phyloP scores from a whole-genome alignment of 2,113 vertebrate species.

The Apistogramma diplotaenia region DNA sequence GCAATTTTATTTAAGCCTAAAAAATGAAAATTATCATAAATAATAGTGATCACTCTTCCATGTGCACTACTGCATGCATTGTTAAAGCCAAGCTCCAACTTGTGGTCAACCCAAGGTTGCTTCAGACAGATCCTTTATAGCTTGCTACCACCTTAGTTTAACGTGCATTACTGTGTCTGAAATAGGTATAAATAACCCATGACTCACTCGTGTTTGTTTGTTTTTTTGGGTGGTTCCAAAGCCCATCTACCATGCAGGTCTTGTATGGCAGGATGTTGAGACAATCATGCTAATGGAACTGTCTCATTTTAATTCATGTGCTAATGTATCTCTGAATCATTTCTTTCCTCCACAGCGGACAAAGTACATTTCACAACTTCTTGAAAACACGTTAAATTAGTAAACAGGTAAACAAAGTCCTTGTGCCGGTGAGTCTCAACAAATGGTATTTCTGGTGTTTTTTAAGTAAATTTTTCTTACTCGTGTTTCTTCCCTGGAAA shows the following conservation, averaged over 20 bases:
- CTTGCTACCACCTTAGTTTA: not conserved
- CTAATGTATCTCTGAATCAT: constrained; percentile 52
- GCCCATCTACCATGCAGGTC: not conserved
- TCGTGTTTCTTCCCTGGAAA: constrained; percentile 4
- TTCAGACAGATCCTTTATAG: not conserved
- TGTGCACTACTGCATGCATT: not conserved
- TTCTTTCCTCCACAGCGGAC: constrained; percentile 22
- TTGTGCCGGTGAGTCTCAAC: not conserved
- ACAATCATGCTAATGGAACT: constrained; percentile 46
- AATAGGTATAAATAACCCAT: not conserved
- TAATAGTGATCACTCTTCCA: not conserved
- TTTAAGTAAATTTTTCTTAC: not conserved
- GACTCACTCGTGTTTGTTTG: not conserved
- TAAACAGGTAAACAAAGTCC: constrained; percentile 48
- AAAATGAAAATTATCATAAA: not conserved
- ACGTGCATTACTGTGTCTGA: not conserved
- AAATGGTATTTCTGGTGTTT: not conserved
- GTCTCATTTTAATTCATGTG: constrained; percentile 45
- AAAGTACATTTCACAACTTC: constrained; percentile 36
- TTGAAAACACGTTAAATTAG: constrained; percentile 44
- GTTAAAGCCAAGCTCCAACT: not conserved
- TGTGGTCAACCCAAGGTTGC: not conserved
- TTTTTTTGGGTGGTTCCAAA: not conserved
- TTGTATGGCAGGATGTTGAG: constrained; percentile 29
- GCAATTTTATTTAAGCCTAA: not conserved